phyloP scores from a whole-genome alignment of 2,797 vertebrate genomes.

The Prunella strophiata region DNA sequence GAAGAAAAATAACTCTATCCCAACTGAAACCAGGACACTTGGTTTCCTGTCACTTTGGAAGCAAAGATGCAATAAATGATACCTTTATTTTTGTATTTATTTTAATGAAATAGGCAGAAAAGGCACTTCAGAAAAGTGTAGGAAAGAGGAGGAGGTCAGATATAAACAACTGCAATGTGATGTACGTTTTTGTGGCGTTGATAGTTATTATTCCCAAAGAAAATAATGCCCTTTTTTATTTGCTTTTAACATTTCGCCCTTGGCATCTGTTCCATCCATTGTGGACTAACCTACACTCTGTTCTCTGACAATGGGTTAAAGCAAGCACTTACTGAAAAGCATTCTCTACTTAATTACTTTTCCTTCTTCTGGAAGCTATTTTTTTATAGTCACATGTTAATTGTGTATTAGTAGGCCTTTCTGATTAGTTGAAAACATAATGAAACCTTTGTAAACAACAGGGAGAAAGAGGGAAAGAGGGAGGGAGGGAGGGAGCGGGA shows the following conservation, averaged over 20 bases:
- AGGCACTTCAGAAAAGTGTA: constrained; percentile 48
- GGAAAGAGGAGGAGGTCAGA: constrained; percentile 48
- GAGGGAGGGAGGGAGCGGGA: not conserved
- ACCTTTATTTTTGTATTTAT: constrained; percentile 46
- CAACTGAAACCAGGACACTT: not conserved
- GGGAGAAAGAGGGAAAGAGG: constrained; percentile 67
- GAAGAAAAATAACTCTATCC: not conserved
- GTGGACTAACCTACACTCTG: constrained; percentile 76
- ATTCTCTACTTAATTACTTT: constrained; percentile 85
- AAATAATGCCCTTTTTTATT: constrained; percentile 78
- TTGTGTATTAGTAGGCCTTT: constrained; percentile 84
- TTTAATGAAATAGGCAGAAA: constrained; percentile 43
- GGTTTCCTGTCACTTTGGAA: constrained; percentile 3
- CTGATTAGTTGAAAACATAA: constrained; percentile 87
- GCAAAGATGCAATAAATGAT: constrained; percentile 30
- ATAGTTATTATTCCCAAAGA: constrained; percentile 76
- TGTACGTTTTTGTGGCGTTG: constrained; percentile 65
- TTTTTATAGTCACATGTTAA: constrained; percentile 85
- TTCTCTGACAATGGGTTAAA: constrained; percentile 80
- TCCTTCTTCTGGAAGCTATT: constrained; percentile 85
- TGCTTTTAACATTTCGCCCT: constrained; percentile 82
- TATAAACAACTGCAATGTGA: constrained; percentile 66
- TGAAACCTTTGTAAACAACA: constrained; percentile 86
- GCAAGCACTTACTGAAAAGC: constrained; percentile 82
- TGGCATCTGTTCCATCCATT: constrained; percentile 82